Evolutionary conservation across 64 coral and sea anemone species (phyloP).

Genomic region (Astreopora myriophthalma): DNA sequence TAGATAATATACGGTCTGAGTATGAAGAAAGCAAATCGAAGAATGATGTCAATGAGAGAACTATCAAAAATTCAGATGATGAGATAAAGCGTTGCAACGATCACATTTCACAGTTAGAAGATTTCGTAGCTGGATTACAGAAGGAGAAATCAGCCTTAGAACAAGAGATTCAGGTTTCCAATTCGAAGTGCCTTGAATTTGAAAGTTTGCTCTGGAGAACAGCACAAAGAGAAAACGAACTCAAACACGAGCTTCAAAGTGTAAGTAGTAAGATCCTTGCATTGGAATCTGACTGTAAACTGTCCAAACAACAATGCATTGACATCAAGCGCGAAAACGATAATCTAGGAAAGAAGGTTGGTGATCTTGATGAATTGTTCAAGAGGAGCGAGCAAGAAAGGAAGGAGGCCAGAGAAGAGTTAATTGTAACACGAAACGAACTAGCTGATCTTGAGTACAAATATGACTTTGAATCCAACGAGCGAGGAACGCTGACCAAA

Average conservation of each 20-base stretch:
- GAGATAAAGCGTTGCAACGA: conserved; percentile 63
- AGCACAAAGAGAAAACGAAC: conserved; percentile 54
- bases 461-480: conserved; percentile 70
- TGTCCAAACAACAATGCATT: conserved; percentile 35
- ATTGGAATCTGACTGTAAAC: conserved; percentile 63
- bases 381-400: conserved; percentile 69
- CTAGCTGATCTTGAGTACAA: conserved; percentile 65
- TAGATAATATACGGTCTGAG: conserved; percentile 36
- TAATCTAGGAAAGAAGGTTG: conserved; percentile 38
- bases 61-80: conserved; percentile 19
- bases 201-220: conserved; percentile 49
- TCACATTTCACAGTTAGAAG: conserved; percentile 11
- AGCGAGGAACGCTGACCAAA: not conserved
- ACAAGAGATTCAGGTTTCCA: conserved; percentile 34
- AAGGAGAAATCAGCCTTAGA: conserved; percentile 57
- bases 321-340: conserved; percentile 53
- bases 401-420: conserved; percentile 59
- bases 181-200: conserved; percentile 35
- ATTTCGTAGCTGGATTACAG: conserved; percentile 13
- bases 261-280: conserved; percentile 69
- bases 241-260: conserved; percentile 57
- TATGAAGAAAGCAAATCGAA: conserved; percentile 25
- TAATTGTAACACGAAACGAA: conserved; percentile 48
- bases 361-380: conserved; percentile 63
- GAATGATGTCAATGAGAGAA: conserved; percentile 9